phyloP scores from a whole-genome alignment of 2,797 vertebrate genomes.

The Ibycter americanus region DNA sequence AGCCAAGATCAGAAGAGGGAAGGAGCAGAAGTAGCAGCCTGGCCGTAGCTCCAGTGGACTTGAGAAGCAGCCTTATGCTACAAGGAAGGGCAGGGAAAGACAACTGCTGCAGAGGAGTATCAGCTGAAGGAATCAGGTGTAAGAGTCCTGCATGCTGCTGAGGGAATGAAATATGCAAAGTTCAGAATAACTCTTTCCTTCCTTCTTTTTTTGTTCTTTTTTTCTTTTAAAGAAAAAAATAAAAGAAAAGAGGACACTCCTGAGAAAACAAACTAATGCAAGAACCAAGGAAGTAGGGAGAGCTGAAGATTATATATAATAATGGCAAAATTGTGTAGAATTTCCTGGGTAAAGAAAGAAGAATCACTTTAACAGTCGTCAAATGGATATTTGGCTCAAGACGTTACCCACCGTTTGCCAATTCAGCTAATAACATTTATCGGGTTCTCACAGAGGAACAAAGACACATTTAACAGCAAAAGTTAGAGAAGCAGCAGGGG shows the following conservation, averaged over 20 bases:
- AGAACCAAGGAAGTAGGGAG: background rate
- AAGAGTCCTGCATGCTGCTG: background rate
- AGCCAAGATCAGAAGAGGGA: background rate
- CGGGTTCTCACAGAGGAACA: constrained; percentile 4
- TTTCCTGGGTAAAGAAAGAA: background rate
- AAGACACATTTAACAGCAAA: constrained; percentile 37
- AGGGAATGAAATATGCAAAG: background rate
- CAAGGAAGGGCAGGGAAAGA: background rate
- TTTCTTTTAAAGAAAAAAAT: background rate
- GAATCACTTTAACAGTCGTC: background rate
- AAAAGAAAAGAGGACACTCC: background rate
- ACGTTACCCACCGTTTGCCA: background rate
- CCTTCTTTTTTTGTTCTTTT: background rate
- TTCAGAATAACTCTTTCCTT: background rate
- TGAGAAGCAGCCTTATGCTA: background rate
- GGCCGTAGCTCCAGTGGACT: fast-evolving
- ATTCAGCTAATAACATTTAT: background rate
- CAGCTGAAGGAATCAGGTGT: background rate
- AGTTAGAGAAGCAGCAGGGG: background rate
- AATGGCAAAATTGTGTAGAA: constrained; percentile 24
- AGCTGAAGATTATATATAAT: constrained; percentile 14
- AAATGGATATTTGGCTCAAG: constrained; percentile 12
- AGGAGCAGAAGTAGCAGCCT: background rate
- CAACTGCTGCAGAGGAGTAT: background rate
- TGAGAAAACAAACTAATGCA: background rate